A percentile compares a stretch with the other conserved stretches of the same genome.
Evolutionary conservation across 2,113 vertebrate species (phyloP).

Genomic region (Cynopterus brachyotis): DNA sequence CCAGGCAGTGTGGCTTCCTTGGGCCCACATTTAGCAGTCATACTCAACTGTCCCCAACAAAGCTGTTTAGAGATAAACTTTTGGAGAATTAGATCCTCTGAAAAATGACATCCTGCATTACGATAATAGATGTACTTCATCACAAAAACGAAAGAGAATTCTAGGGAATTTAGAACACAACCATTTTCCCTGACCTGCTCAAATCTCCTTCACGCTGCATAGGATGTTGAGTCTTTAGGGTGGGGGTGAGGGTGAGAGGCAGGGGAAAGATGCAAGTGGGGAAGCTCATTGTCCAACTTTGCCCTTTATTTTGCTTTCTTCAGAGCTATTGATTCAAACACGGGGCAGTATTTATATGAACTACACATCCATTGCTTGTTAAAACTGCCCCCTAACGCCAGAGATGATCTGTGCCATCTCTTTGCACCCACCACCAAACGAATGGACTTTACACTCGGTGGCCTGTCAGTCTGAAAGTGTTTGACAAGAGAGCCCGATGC

Average conservation of each 20-base stretch:
- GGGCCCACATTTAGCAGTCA: background rate
- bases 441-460: background rate
- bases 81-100: background rate
- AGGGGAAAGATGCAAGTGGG: background rate
- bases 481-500: background rate
- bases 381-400: background rate
- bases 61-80: background rate
- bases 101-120: background rate
- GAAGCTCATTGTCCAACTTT: background rate
- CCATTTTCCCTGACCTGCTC: background rate
- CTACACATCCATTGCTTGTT: background rate
- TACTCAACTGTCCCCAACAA: background rate
- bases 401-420: background rate
- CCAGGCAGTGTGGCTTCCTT: background rate
- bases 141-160: slow-evolving; percentile 17
- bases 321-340: background rate
- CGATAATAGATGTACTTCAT: background rate
- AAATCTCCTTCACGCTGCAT: background rate
- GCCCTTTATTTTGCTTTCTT: background rate
- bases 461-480: background rate
- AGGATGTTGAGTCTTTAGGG: background rate
- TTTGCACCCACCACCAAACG: background rate
- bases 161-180: background rate
- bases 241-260: background rate
- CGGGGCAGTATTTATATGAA: background rate